These are phyloP conservation scores for Dasysyrphus albostriatus DNA, from an alignment of 2,888 invertebrate genomes.

Conservation along the genomic window DNA sequence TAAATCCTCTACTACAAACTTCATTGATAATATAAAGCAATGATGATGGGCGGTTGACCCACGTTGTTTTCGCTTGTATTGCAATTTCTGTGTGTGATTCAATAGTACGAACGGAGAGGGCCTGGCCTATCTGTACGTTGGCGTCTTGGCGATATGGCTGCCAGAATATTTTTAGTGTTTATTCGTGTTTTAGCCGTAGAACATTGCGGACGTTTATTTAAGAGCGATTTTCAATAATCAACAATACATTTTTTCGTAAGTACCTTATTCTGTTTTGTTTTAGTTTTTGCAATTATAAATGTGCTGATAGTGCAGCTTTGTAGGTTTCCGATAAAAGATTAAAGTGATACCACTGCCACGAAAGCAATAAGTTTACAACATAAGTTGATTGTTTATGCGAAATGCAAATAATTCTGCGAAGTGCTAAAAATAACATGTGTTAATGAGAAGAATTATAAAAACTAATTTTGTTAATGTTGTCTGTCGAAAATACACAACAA, in stretches of 20 bases:
- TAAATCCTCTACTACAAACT: constrained; percentile 34
- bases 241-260: constrained; percentile 24
- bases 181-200: constrained; percentile 60
- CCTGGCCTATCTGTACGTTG: constrained; percentile 42
- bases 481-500: background rate
- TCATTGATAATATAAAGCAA: constrained; percentile 61
- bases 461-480: background rate
- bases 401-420: background rate
- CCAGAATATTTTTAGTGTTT: constrained; percentile 55
- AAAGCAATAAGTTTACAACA: background rate
- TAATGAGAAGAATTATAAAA: constrained; percentile 30
- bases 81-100: constrained; percentile 51
- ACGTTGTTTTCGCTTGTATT: constrained; percentile 43
- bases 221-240: constrained; percentile 8
- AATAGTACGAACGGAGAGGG: constrained; percentile 46
- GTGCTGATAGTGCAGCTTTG: constrained; percentile 15
- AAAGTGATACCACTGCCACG: constrained; percentile 6
- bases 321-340: background rate
- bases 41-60: constrained; percentile 37
- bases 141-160: constrained; percentile 60
- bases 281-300: background rate
- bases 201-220: constrained; percentile 45
- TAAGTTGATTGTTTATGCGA: background rate
- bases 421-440: constrained; percentile 25
- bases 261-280: background rate